Evolutionary conservation across 2,113 vertebrate genomes (phyloP).

Genomic region (Callipepla californica): DNA sequence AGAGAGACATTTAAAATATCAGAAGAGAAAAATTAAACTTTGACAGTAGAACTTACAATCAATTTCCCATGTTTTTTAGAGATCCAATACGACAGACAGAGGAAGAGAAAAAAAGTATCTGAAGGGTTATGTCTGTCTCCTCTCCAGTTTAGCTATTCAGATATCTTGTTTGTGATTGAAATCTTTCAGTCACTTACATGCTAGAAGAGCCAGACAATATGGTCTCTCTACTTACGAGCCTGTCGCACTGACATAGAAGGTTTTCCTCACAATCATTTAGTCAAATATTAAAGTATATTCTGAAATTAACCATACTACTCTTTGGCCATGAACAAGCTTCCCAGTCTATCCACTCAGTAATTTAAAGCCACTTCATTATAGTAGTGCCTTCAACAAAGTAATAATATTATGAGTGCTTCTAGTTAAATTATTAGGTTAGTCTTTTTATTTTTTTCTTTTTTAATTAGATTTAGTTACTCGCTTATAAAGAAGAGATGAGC

Average conservation of each 20-base stretch:
- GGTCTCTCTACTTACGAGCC: background rate
- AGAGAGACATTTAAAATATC: rapidly evolving
- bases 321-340: background rate
- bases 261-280: background rate
- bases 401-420: conserved; percentile 59
- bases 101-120: background rate
- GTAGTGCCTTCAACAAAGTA: conserved; percentile 40
- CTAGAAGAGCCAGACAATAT: background rate
- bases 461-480: conserved; percentile 51
- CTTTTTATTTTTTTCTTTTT: background rate
- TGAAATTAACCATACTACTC: background rate
- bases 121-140: background rate
- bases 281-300: background rate
- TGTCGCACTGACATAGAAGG: rapidly evolving
- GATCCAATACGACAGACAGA: background rate
- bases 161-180: background rate
- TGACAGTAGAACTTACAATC: background rate
- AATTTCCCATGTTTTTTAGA: background rate
- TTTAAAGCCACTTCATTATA: conserved; percentile 55
- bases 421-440: conserved; percentile 44
- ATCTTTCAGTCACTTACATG: background rate
- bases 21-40: rapidly evolving
- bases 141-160: background rate
- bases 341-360: conserved; percentile 29
- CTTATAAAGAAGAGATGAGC: background rate